Base-by-base conservation (phyloP, 2,888 invertebrate genomes). In the Malachius bipustulatus region DNA sequence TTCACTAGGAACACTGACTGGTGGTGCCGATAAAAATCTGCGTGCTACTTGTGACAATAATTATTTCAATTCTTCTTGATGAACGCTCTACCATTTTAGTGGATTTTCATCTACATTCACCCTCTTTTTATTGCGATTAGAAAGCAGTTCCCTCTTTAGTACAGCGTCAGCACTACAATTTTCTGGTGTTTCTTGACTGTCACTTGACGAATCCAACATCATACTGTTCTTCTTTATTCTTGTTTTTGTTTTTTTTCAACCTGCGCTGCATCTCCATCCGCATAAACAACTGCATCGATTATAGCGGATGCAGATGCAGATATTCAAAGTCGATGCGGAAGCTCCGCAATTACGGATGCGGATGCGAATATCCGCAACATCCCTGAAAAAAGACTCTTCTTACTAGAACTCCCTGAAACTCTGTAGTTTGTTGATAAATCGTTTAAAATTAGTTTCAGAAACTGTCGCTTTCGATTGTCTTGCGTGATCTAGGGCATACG, bases 311-410 rank as follows among this genome's bases (percentile, higher is more conserved):
- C 24, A n/a, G 24, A 19, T 19, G 24, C 24, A 19, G 24, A 19
- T 19, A n/a, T 19, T n/a, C 24, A 19, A 19, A 19, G n/a, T 19
- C 24, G 24, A 19, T 19, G n/a, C 24, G 24, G 24, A 19, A 19
- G 24, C 24, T 19, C 24, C 24, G 24, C 24, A 19, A 19, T 19
- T 19, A n/a, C 24, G 24, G 24, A 19, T 19, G 24, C 24, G 24
- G 24, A 19, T 19, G 24, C 24, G 24, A 6, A 19, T 19, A 19
- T 19, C n/a, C 24, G 24, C 24, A 19, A 19, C 24, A 19, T 19
- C 24, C 24, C 24, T 19, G n/a, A n/a, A n/a, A n/a, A n/a, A n/a
- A n/a, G n/a, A n/a, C n/a, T n/a, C n/a, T n/a, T n/a, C n/a, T n/a
- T n/a, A n/a, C n/a, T n/a, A n/a, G n/a, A n/a, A n/a, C n/a, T n/a